Base-by-base conservation (phyloP, 2,888 invertebrate genomes). In the Rhagonycha fulva region DNA sequence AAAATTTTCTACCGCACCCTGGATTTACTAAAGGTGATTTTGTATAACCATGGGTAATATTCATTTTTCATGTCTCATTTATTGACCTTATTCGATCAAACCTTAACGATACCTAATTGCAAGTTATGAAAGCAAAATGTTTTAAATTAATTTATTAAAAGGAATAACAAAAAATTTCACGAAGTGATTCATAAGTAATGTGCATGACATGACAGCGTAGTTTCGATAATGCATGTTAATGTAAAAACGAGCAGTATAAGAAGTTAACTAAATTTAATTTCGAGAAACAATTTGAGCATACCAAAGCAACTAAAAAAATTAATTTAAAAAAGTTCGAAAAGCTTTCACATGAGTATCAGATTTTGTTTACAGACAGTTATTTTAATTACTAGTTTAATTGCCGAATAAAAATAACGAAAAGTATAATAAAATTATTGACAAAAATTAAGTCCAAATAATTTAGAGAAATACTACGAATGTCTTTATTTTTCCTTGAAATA, bases 201-300 rank as follows among this genome's bases (percentile, higher is more conserved):
- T 19, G 14, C 68, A 24, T 32, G 68, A 68, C 68, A 68, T 68
- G 68, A 68, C 68, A 68, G 30, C 32, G 68, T 30, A 68, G 32
- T 28, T 30, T 68, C 30, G 28, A 68, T 68, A 68, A 68, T 68
- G 68, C 28, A 26, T 68, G 68, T 32, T 28, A 68, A 68, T 30
- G 14, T 68, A 68, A 68, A 68, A 68, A 68, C 26, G 19, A 30
- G 28, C 28, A 68, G 28, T 30, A 68, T 28, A 32, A 68, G 68
- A 19, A 47, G 47, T 47, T 47, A 47, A 14, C 68, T 32, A 24
- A 68, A 68, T 68, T 68, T 68, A 30, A 30, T 68, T 68, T 26
- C 68, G 19, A 28, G 68, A 68, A 68, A 28, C 28, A 68, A 30
- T 68, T 68, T 28, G 68, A 28, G 68, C 68, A 68, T 68, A 28